phyloP scores from a whole-genome alignment of 2,888 invertebrate genomes.

The Mesochorus sp. region DNA sequence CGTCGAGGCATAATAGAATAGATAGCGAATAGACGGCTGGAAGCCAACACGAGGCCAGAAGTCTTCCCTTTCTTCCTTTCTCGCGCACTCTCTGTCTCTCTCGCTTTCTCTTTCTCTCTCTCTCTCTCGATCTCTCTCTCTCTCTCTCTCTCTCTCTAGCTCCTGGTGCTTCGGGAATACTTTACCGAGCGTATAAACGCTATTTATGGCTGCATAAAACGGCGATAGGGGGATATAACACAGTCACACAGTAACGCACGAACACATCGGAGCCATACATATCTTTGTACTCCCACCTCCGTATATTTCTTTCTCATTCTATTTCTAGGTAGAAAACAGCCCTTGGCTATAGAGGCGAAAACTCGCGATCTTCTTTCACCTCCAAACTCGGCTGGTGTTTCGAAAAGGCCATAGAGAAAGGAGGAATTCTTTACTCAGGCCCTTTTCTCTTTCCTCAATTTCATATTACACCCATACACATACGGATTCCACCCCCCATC shows the following conservation, averaged over 20 bases:
- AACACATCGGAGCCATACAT: constrained; percentile 46
- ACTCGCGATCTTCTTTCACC: constrained; percentile 49
- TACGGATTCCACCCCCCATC: neutral
- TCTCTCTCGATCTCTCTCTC: constrained; percentile 27
- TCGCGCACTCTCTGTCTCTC: constrained; percentile 50
- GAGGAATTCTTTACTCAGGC: constrained; percentile 43
- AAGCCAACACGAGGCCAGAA: constrained; percentile 72
- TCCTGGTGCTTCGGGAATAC: constrained; percentile 76
- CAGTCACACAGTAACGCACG: constrained; percentile 72
- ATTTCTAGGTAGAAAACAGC: constrained; percentile 23
- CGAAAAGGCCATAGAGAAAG: neutral
- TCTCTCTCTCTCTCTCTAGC: constrained; percentile 28
- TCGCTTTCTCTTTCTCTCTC: constrained; percentile 15
- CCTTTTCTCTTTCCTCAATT: constrained; percentile 43
- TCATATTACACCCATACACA: neutral
- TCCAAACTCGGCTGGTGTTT: constrained; percentile 44
- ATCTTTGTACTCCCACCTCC: constrained; percentile 25
- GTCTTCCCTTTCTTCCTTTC: no score
- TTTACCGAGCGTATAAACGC: constrained; percentile 79
- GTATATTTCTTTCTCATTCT: constrained; percentile 22
- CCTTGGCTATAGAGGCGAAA: constrained; percentile 36
- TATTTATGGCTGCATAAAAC: constrained; percentile 81
- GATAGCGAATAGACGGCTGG: constrained; percentile 74
- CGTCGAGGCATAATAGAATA: constrained; percentile 78
- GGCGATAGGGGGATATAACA: constrained; percentile 76